Evolutionary conservation across 2,888 invertebrate species (phyloP).

Genomic region (Caenorhabditis angaria): DNA sequence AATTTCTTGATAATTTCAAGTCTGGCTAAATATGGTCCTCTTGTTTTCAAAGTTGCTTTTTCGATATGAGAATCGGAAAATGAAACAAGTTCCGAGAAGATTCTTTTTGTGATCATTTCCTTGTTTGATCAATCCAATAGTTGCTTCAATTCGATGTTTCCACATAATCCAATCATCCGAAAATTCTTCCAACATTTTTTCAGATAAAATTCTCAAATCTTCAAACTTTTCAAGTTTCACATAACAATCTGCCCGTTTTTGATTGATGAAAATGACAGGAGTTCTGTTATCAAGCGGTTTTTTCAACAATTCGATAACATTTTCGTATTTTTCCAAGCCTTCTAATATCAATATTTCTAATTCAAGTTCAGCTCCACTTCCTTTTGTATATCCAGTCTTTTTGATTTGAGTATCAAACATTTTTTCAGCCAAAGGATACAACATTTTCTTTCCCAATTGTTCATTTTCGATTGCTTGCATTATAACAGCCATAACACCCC

Average conservation of each 20-base stretch:
- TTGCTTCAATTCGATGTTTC: slow-evolving; percentile 9
- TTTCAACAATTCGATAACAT: slow-evolving; percentile 18
- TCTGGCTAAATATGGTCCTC: slow-evolving; percentile 30
- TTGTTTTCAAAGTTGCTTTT: not conserved
- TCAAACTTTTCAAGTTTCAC: slow-evolving; percentile 13
- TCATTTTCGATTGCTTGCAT: slow-evolving; percentile 78
- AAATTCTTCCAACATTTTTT: slow-evolving; percentile 6
- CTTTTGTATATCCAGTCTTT: slow-evolving; percentile 26
- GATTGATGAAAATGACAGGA: slow-evolving; percentile 23
- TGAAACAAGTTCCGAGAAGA: not conserved
- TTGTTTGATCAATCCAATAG: not conserved
- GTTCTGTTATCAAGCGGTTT: slow-evolving; percentile 3
- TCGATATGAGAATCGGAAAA: not conserved
- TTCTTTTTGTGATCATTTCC: not conserved
- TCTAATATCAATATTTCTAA: slow-evolving; percentile 88
- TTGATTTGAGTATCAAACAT: slow-evolving; percentile 89
- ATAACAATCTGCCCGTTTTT: slow-evolving; percentile 16
- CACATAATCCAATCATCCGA: slow-evolving; percentile 54
- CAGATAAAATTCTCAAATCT: slow-evolving; percentile 13
- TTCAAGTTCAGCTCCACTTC: slow-evolving; percentile 79
- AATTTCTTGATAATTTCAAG: slow-evolving; percentile 16
- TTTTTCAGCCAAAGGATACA: slow-evolving; percentile 87
- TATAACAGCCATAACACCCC: slow-evolving; percentile 96
- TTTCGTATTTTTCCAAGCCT: slow-evolving; percentile 78
- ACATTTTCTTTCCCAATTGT: slow-evolving; percentile 78